phyloP scores from a whole-genome alignment of 2,888 invertebrate species.

The Antitype chi region DNA sequence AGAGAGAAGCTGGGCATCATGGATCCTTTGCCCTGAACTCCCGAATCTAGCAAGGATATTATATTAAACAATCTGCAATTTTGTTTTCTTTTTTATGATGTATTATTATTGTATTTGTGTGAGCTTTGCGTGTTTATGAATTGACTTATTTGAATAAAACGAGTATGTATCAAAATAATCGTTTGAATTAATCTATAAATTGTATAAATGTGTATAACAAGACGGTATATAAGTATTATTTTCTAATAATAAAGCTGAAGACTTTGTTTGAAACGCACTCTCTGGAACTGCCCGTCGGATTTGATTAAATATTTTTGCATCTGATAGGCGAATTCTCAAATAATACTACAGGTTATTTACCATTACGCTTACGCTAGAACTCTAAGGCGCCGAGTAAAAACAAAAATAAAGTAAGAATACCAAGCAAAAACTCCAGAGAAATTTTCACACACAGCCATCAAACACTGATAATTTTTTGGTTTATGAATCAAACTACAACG shows the following conservation, averaged over 20 bases:
- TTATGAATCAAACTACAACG: conserved; percentile 20
- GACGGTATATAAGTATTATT: neutral
- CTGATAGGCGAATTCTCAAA: no score
- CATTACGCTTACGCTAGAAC: no score
- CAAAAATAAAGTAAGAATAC: no score
- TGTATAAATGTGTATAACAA: neutral
- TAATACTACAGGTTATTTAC: neutral
- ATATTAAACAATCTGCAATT: neutral
- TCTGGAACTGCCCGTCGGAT: neutral
- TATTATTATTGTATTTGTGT: conserved; percentile 30
- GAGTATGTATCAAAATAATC: conserved; percentile 34
- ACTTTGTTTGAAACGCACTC: neutral
- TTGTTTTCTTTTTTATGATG: neutral
- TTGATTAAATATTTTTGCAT: neutral
- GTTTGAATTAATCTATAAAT: conserved; percentile 13
- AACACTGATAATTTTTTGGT: neutral
- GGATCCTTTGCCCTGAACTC: neutral
- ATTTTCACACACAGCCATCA: neutral
- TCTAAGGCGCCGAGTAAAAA: no score
- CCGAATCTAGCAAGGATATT: neutral
- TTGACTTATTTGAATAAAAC: conserved; percentile 51
- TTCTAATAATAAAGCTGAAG: neutral
- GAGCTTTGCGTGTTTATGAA: conserved; percentile 33
- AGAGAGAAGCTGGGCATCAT: neutral
- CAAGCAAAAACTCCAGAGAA: no score